Conservation (phyloP, 2,113 vertebrate genomes). For the Hippocampus guttulatus region DNA sequence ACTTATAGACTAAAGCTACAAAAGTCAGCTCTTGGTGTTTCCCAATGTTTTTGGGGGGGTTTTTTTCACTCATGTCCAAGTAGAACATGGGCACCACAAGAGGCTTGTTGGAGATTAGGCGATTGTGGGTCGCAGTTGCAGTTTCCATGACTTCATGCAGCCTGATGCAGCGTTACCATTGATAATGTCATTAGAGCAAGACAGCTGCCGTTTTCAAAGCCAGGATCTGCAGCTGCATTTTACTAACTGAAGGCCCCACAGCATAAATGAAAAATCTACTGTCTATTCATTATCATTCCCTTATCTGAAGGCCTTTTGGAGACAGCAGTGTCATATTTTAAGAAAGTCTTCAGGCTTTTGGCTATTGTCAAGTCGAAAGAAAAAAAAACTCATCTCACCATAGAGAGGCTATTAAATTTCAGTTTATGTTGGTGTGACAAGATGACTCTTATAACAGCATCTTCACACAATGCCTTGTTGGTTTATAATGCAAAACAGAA, state of each 20-base stretch:
- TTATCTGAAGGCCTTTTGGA: background rate
- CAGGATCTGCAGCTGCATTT: background rate
- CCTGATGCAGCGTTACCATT: background rate
- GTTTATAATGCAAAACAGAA: background rate
- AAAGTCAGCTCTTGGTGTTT: background rate
- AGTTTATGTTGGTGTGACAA: background rate
- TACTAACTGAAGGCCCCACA: background rate
- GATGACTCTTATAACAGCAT: background rate
- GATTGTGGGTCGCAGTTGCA: background rate
- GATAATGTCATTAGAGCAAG: background rate
- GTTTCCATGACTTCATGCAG: conserved; percentile 1
- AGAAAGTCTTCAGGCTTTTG: background rate
- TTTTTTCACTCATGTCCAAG: background rate
- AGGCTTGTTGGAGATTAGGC: background rate
- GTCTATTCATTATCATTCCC: background rate
- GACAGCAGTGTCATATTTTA: background rate
- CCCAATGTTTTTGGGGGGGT: background rate
- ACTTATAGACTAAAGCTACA: background rate
- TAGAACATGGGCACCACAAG: background rate
- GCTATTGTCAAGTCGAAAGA: background rate
- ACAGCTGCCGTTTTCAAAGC: background rate
- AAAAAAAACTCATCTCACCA: background rate
- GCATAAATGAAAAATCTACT: background rate
- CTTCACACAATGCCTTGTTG: background rate
- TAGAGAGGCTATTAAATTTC: background rate